phyloP scores from a whole-genome alignment of 2,113 vertebrate species.

The Dendropsophus ebraccatus region DNA sequence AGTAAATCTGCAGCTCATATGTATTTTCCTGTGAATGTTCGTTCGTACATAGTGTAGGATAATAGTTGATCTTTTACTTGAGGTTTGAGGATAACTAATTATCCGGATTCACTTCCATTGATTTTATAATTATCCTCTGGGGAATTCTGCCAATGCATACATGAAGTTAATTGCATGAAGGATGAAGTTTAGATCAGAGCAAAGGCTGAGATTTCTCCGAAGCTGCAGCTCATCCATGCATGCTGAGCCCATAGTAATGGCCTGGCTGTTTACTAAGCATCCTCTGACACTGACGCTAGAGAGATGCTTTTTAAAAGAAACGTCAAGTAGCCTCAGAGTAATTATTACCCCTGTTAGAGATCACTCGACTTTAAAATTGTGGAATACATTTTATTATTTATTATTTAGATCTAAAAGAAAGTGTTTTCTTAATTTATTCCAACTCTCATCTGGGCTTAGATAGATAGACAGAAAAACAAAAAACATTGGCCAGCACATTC shows the following conservation, averaged over 20 bases:
- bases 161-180: not conserved
- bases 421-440: too few species aligned
- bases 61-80: not conserved
- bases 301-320: not conserved
- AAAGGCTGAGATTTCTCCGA: not conserved
- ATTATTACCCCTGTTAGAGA: not conserved
- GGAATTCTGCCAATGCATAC: not conserved
- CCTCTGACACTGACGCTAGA: not conserved
- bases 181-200: not conserved
- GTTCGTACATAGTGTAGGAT: not conserved
- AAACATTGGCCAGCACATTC: too few species aligned
- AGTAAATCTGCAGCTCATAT: too few species aligned
- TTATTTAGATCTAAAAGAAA: not conserved
- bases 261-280: not conserved
- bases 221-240: not conserved
- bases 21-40: not conserved
- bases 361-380: not conserved
- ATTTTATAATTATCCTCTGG: constrained; percentile 1
- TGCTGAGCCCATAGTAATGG: not conserved
- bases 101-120: not conserved
- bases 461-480: too few species aligned
- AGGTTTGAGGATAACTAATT: not conserved
- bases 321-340: too few species aligned
- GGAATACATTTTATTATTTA: not conserved
- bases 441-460: too few species aligned